phyloP scores from a whole-genome alignment of 2,888 invertebrate species.

The Dysmachus trigonus region DNA sequence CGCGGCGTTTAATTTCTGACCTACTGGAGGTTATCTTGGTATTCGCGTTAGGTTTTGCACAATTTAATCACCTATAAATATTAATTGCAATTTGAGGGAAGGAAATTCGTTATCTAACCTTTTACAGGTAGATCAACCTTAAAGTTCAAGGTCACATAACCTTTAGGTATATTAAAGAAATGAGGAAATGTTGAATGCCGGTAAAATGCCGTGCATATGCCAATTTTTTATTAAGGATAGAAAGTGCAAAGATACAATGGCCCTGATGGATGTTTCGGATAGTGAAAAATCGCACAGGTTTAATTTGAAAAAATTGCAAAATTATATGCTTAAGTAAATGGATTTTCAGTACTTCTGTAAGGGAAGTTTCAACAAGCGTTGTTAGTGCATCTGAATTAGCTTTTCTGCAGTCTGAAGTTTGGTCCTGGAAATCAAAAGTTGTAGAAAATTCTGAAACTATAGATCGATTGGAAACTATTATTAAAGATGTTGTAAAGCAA shows the following conservation, averaged over 20 bases:
- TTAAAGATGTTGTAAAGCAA: conserved; percentile 57
- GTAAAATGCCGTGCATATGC: conserved; percentile 56
- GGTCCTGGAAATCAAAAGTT: conserved; percentile 57
- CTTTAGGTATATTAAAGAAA: conserved; percentile 45
- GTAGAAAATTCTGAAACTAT: conserved; percentile 54
- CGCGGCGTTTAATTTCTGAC: background rate
- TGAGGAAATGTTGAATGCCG: conserved; percentile 47
- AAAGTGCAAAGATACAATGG: conserved; percentile 27
- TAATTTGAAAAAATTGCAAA: background rate
- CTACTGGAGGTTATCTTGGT: background rate
- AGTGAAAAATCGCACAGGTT: background rate
- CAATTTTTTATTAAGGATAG: conserved; percentile 53
- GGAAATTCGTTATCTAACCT: background rate
- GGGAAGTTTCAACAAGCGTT: conserved; percentile 19
- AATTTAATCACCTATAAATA: conserved; percentile 24
- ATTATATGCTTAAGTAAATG: too few relatives aligned
- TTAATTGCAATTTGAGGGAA: background rate
- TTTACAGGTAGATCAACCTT: background rate
- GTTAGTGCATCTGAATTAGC: conserved; percentile 57
- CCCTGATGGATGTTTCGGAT: background rate
- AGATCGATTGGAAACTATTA: conserved; percentile 57
- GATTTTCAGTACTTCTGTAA: background rate
- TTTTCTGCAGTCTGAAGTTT: conserved; percentile 57
- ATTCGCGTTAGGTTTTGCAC: background rate
- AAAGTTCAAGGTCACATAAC: conserved; percentile 40